phyloP scores from a whole-genome alignment of 1,140 invertebrate species.

The Gryon sp. region DNA sequence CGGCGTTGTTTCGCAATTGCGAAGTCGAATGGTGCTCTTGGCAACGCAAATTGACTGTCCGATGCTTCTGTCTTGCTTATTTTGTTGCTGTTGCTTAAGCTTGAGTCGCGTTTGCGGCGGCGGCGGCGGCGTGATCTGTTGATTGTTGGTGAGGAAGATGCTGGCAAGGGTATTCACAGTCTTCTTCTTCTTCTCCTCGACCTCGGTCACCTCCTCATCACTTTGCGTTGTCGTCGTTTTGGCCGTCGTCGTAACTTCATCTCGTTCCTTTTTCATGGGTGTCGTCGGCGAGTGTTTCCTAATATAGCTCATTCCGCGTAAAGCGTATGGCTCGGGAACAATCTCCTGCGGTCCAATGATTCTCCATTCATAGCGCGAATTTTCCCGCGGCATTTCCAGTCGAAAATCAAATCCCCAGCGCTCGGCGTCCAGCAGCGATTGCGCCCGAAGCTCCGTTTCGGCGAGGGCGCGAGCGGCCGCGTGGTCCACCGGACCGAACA shows the following conservation, averaged over 20 bases:
- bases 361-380: constrained; percentile 76
- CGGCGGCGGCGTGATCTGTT: constrained; percentile 72
- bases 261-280: constrained; percentile 30
- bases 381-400: constrained; percentile 70
- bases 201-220: background rate
- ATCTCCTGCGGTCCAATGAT: constrained; percentile 68
- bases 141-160: constrained; percentile 28
- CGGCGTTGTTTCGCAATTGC: constrained; percentile 68
- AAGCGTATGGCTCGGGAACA: constrained; percentile 77
- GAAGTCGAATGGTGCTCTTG: constrained; percentile 59
- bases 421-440: constrained; percentile 74
- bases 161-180: constrained; percentile 37
- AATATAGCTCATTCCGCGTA: constrained; percentile 75
- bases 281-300: constrained; percentile 69
- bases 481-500: constrained; percentile 81
- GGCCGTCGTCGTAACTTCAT: background rate
- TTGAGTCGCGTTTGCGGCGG: constrained; percentile 8
- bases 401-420: constrained; percentile 80
- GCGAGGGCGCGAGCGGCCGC: constrained; percentile 77
- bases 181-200: background rate
- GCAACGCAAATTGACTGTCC: constrained; percentile 32
- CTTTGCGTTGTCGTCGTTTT: too few species aligned
- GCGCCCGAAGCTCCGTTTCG: constrained; percentile 75
- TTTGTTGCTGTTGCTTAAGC: too few species aligned
- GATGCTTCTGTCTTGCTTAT: too few species aligned